Evolutionary conservation across 1,140 invertebrate species (phyloP), one percentile per base, ranked within the genome.

Genomic region (Drosophila mayri): DNA sequence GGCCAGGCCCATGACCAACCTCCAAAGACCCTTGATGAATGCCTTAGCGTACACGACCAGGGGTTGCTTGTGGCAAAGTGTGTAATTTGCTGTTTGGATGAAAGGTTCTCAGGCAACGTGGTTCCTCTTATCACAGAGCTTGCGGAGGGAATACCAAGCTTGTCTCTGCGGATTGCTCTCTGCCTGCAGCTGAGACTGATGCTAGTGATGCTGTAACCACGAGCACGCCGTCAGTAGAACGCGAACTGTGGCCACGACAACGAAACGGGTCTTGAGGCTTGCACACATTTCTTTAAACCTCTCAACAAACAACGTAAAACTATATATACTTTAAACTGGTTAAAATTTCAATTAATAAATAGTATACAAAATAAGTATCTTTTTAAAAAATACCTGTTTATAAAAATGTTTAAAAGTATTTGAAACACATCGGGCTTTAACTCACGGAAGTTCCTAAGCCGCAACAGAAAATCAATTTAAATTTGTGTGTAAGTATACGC

Each of bases 41-140:
- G 77, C 77, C 72, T 80, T 38, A 52, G 67, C 81, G 71, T 76
- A 76, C 28, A 44, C 28, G 22, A 49, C 46, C 81, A 60, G 58
- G 82, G 76, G 67, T 77, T 81, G 63, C 41, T 47, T 40, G 50
- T 43, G 25, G 32, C 49, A 38, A 86, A 72, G 68, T 82, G 68
- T 83, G 73, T 87, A 88, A 87, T 87, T 87, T 87, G 72, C 87
- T 71, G 83, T 88, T 68, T 71, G 57, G 37, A 73, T 57, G 37
- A 76, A 63, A 83, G 63, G 71, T 83, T 79, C 70, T 73, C 60
- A 55, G 49, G 73, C 59, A 58, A 46, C 75, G 74, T 77, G 64
- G 74, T 71, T 20, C 71, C 65, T 79, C 83, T 82, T 87, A 87
- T 87, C 83, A 76, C 25, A 44, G 49, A 54, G 62, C 61, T 76